Percentiles rank a stretch among this genome's conserved stretches.
These are phyloP conservation scores for Drosophila gaucha DNA, from an alignment of 2,888 invertebrate species.

Conservation along the genomic window DNA sequence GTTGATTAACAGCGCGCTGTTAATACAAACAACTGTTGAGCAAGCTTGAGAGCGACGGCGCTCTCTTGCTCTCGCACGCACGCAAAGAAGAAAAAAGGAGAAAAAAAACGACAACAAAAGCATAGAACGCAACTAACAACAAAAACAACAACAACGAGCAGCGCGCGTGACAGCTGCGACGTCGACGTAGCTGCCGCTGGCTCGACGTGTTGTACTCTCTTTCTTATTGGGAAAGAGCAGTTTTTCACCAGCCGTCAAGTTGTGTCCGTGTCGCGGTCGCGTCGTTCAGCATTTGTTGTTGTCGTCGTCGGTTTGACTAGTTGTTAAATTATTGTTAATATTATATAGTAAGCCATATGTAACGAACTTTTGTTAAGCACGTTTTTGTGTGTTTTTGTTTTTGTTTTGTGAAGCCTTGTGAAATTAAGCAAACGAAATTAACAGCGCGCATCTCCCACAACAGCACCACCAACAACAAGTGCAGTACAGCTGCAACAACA, in stretches of 20 bases:
- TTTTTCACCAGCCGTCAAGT: slow-evolving; percentile 69
- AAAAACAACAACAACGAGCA: slow-evolving; percentile 40
- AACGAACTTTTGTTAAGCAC: slow-evolving; percentile 12
- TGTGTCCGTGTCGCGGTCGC: slow-evolving; percentile 63
- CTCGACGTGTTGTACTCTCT: slow-evolving; percentile 54
- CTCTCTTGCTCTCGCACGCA: slow-evolving; percentile 33
- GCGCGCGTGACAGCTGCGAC: slow-evolving; percentile 64
- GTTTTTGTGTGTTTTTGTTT: slow-evolving; percentile 21
- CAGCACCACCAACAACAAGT: slow-evolving; percentile 43
- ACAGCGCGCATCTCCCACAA: slow-evolving; percentile 28
- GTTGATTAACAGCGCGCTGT: slow-evolving; percentile 52
- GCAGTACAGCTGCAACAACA: slow-evolving; percentile 30
- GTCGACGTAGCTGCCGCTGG: slow-evolving; percentile 43
- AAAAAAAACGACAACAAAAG: slow-evolving; percentile 62
- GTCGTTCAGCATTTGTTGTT: slow-evolving; percentile 41
- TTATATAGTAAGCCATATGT: slow-evolving; percentile 10
- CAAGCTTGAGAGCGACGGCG: slow-evolving; percentile 52
- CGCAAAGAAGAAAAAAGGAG: slow-evolving; percentile 30
- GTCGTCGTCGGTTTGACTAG: slow-evolving; percentile 41
- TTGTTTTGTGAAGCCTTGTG: slow-evolving; percentile 24
- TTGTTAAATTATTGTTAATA: slow-evolving; percentile 51
- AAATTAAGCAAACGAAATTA: slow-evolving; percentile 21
- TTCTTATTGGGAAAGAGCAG: slow-evolving; percentile 69
- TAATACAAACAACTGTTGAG: slow-evolving; percentile 65
- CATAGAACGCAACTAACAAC: slow-evolving; percentile 65